A percentile compares a stretch with the other conserved stretches of the same genome.
phyloP scores from a whole-genome alignment of 1,140 invertebrate species.

The Paracyclopina nana region DNA sequence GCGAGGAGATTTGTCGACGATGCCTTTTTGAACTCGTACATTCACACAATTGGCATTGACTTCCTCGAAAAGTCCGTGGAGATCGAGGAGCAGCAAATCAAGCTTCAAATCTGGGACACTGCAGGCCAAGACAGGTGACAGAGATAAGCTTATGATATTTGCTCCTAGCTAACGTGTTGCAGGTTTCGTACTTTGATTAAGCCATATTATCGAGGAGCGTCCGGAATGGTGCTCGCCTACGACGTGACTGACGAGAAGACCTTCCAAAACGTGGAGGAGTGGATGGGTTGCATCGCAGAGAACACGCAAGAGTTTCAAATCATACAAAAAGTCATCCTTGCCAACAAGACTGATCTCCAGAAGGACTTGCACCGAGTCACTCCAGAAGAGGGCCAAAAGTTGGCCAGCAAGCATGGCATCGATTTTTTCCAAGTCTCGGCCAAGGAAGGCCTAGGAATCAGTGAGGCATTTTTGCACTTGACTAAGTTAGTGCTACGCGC shows the following conservation, averaged over 20 bases:
- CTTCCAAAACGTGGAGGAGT: not conserved
- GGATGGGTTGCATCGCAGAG: not conserved
- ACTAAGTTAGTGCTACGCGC: no score
- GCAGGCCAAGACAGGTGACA: slow-evolving; percentile 41
- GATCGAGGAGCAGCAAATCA: not conserved
- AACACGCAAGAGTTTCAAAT: not conserved
- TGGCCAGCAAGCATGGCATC: no score
- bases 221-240: not conserved
- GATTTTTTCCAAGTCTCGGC: no score
- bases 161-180: not conserved
- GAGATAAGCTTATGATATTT: slow-evolving; percentile 24
- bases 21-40: slow-evolving; percentile 50
- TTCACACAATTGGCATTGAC: slow-evolving; percentile 65
- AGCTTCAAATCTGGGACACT: slow-evolving; percentile 41
- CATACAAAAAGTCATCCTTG: not conserved
- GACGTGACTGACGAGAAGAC: not conserved
- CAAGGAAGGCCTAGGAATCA: no score
- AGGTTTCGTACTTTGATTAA: not conserved
- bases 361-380: no score
- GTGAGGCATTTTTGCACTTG: no score
- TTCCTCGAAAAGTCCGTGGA: slow-evolving; percentile 42
- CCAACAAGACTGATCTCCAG: not conserved
- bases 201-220: not conserved
- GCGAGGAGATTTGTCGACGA: slow-evolving; percentile 56
- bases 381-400: no score